Evolutionary conservation across 2,797 vertebrate species (phyloP), one percentile per base, ranked within the genome.

Genomic region (Sebastes vulpes): DNA sequence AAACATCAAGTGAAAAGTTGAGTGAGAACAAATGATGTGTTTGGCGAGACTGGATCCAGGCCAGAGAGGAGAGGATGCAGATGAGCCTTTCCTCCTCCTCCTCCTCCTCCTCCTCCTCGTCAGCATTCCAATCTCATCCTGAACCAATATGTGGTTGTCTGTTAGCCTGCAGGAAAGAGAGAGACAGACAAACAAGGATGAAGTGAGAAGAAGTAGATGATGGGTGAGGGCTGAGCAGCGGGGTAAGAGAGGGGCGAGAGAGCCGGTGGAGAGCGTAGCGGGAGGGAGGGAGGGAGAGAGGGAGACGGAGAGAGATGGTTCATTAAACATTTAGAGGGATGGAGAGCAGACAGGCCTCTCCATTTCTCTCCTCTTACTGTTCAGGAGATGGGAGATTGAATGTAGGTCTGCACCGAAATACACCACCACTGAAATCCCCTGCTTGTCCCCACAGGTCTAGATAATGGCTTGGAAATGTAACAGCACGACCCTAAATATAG

Each of bases 281-380:
- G 6, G 35, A 20, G 60, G 10, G 42, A 71, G 3, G 29, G 0
- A 29, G 70, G 53, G 66, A 82, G 70, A 50, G 66, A 82, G 68
- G 10, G 35, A 71, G 77, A 75, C 3, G 48, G 84, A 76, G 77
- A 89, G 84, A 52, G 83, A 87, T 75, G 91, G 81, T 90, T 92
- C 89, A 92, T 93, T 86, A 93, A 95, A 94, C 89, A 95, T 94
- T 94, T 91, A 94, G 91, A 91, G 82, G 86, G 81, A 94, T 83
- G 88, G 86, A 77, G 84, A 93, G 88, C 76, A 85, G 92, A 90
- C 84, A 90, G 85, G 82, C 86, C 77, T 90, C 91, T 87, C 82
- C 59, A 86, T 92, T 91, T 75, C 84, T 86, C 85, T 82, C 78
- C 79, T 82, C 80, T 79, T 69, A 77, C 79, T 74, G 74, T 84